A percentile compares a stretch with the other conserved stretches of the same genome.
Conservation (phyloP, 1,140 invertebrate species). For the Papilio polytes region DNA sequence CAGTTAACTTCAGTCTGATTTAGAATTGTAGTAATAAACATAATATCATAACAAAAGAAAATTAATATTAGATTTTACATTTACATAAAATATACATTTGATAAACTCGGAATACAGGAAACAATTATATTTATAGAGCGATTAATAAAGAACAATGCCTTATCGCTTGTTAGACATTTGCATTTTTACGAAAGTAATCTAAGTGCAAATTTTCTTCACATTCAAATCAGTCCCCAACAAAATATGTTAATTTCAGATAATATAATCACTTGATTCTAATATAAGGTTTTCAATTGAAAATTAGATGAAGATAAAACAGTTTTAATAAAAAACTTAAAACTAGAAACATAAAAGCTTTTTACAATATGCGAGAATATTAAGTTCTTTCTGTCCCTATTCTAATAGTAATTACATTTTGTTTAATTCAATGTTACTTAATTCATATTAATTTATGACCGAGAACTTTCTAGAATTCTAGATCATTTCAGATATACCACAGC, state of each 20-base stretch:
- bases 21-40: neutral
- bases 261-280: constrained; percentile 33
- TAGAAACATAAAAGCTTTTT: too few species aligned
- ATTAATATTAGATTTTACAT: constrained; percentile 16
- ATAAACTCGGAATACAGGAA: constrained; percentile 18
- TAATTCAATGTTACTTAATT: too few species aligned
- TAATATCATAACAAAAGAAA: neutral
- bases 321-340: neutral
- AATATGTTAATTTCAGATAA: constrained; percentile 36
- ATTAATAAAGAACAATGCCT: constrained; percentile 32
- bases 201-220: constrained; percentile 40
- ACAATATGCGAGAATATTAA: too few species aligned
- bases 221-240: constrained; percentile 34
- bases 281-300: constrained; percentile 26
- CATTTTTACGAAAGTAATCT: constrained; percentile 40
- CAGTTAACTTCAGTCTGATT: neutral
- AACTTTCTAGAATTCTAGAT: neutral
- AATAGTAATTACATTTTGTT: too few species aligned
- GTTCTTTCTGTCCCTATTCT: too few species aligned
- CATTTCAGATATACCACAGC: constrained; percentile 5
- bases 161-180: constrained; percentile 34
- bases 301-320: neutral
- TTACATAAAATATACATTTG: constrained; percentile 30
- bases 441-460: neutral
- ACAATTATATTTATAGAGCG: constrained; percentile 35